phyloP scores from a whole-genome alignment of 2,888 invertebrate genomes.

The Balanococcus diminutus region DNA sequence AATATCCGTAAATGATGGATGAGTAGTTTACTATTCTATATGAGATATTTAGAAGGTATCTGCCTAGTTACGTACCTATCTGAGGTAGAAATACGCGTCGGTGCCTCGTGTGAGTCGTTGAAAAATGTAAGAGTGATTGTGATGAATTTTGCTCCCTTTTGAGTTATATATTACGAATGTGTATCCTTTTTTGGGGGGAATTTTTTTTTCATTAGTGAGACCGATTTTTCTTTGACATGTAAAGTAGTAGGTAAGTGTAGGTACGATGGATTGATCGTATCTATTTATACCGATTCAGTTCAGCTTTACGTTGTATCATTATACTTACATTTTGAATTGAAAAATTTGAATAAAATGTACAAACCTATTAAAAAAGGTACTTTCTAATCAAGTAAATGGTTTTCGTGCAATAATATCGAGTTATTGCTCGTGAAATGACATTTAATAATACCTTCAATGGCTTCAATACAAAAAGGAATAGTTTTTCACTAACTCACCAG shows the following conservation, averaged over 20 bases:
- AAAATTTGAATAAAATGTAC: no score
- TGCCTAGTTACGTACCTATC: not conserved
- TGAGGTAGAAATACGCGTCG: not conserved
- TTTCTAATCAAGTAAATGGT: no score
- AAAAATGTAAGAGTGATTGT: not conserved
- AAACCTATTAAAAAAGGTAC: no score
- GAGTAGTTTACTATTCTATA: not conserved
- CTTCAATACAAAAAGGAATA: not conserved
- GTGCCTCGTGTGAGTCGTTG: not conserved
- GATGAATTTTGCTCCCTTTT: not conserved
- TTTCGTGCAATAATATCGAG: not conserved
- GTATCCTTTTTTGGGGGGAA: not conserved
- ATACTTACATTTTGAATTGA: no score
- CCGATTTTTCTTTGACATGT: not conserved
- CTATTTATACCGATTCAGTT: no score
- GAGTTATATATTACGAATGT: not conserved
- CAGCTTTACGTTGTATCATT: no score
- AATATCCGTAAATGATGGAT: constrained; percentile 36
- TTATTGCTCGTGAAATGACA: not conserved
- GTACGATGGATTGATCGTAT: no score
- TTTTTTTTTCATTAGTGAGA: not conserved
- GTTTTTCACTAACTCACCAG: not conserved
- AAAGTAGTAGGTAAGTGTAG: no score
- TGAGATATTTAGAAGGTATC: not conserved
- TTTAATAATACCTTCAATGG: not conserved